These are phyloP conservation scores for Diaperis boleti DNA, from an alignment of 2,888 invertebrate genomes.

Conservation along the genomic window DNA sequence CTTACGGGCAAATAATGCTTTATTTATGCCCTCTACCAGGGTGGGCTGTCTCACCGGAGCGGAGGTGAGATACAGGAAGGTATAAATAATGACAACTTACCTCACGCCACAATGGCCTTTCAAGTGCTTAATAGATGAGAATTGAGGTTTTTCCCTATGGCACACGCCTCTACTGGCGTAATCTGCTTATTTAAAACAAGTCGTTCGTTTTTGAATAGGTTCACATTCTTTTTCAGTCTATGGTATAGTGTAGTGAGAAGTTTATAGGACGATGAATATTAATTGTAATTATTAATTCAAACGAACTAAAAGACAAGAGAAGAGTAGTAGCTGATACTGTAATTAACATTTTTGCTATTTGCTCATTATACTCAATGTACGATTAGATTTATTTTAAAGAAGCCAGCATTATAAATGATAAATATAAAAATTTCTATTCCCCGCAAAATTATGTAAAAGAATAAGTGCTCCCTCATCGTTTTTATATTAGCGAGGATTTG, in stretches of 20 bases:
- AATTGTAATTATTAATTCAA: too few species aligned
- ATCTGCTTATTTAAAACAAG: conserved; percentile 35
- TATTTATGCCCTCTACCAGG: conserved; percentile 41
- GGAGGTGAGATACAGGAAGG: conserved; percentile 37
- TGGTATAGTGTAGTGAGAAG: too few species aligned
- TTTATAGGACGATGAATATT: conserved; percentile 17
- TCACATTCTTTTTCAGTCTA: not conserved
- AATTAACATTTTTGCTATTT: too few species aligned
- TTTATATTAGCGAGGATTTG: conserved; percentile 52
- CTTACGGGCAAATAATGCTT: conserved; percentile 42
- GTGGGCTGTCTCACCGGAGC: conserved; percentile 28
- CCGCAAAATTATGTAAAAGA: conserved; percentile 39
- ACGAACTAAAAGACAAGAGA: too few species aligned
- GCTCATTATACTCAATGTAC: too few species aligned
- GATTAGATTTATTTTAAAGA: too few species aligned
- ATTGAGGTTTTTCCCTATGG: conserved; percentile 25
- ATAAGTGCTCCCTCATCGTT: conserved; percentile 44
- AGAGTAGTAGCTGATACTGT: too few species aligned
- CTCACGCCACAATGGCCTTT: conserved; percentile 29
- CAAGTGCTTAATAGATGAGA: conserved; percentile 19
- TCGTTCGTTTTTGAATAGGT: conserved; percentile 19
- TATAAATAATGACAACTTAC: conserved; percentile 39
- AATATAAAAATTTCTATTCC: conserved; percentile 7
- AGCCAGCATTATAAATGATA: too few species aligned
- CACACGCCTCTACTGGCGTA: conserved; percentile 33